These are phyloP conservation scores for Neoaliturus tenellus DNA, from an alignment of 2,888 invertebrate genomes.

Conservation along the genomic window DNA sequence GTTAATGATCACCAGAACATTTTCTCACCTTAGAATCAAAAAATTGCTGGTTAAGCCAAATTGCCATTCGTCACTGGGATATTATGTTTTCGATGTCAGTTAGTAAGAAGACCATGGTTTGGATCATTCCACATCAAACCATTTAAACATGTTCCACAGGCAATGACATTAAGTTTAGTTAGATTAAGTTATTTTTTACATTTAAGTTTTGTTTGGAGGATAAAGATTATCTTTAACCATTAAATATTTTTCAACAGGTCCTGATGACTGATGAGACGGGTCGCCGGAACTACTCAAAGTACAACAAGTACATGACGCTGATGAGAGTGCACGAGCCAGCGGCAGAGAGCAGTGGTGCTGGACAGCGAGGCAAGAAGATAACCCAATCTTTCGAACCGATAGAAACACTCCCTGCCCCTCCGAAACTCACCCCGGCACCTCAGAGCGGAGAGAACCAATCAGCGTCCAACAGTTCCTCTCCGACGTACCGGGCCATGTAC, in stretches of 20 bases:
- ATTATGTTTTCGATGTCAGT: too few relatives aligned
- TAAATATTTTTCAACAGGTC: constrained; percentile 73
- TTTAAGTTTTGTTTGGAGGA: too few relatives aligned
- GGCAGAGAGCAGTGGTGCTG: constrained; percentile 63
- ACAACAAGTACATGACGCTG: constrained; percentile 91
- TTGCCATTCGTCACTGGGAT: too few relatives aligned
- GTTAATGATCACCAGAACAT: too few relatives aligned
- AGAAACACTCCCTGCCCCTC: constrained; percentile 56
- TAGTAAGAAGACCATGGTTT: too few relatives aligned
- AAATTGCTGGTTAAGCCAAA: too few relatives aligned
- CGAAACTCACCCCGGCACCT: constrained; percentile 54
- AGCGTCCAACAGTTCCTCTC: constrained; percentile 61
- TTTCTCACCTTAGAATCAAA: too few relatives aligned
- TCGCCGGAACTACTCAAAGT: constrained; percentile 93
- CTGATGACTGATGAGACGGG: constrained; percentile 95
- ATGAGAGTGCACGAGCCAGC: constrained; percentile 73
- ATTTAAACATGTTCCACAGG: too few relatives aligned
- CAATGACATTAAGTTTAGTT: too few relatives aligned
- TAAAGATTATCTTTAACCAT: too few relatives aligned
- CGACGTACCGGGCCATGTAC: constrained; percentile 24
- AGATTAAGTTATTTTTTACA: too few relatives aligned
- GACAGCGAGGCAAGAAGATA: constrained; percentile 56
- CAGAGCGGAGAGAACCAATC: constrained; percentile 29
- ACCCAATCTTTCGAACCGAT: constrained; percentile 49
- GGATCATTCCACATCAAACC: too few relatives aligned